A percentile compares a stretch with the other conserved stretches of the same genome.
Evolutionary conservation across 2,113 vertebrate species (phyloP).

Genomic region (Sapayoa aenigma): DNA sequence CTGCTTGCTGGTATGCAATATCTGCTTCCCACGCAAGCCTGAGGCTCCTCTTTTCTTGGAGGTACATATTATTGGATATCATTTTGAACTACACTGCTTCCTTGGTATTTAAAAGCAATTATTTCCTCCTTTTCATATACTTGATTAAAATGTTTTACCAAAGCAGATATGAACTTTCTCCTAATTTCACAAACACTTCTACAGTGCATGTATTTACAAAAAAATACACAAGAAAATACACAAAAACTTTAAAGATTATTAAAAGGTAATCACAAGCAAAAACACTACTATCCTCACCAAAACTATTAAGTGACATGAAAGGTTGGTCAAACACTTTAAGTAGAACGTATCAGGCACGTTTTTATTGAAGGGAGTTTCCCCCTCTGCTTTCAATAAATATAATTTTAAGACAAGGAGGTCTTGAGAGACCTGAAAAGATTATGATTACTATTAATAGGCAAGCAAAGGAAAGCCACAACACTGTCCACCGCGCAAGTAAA

Average conservation of each 20-base stretch:
- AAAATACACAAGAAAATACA: background rate
- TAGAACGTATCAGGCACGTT: background rate
- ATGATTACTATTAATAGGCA: background rate
- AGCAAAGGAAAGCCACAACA: background rate
- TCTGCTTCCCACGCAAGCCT: background rate
- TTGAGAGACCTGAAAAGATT: too few relatives aligned
- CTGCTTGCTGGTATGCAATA: background rate
- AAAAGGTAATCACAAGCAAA: background rate
- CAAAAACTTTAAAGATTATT: background rate
- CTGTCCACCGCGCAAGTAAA: background rate
- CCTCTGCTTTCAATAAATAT: background rate
- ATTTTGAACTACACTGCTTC: background rate
- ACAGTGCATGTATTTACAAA: background rate
- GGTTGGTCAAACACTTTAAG: background rate
- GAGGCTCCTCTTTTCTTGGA: background rate
- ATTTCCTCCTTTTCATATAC: background rate
- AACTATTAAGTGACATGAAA: background rate
- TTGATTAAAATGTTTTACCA: background rate
- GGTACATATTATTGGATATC: fast-evolving
- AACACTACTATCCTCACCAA: background rate
- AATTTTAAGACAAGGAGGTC: background rate
- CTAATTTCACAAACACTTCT: background rate
- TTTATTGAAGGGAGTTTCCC: background rate
- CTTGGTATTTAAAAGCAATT: background rate
- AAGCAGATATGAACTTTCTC: background rate